These are phyloP conservation scores for Scaptomyza montana DNA, from an alignment of 1,140 invertebrate genomes.

Conservation along the genomic window DNA sequence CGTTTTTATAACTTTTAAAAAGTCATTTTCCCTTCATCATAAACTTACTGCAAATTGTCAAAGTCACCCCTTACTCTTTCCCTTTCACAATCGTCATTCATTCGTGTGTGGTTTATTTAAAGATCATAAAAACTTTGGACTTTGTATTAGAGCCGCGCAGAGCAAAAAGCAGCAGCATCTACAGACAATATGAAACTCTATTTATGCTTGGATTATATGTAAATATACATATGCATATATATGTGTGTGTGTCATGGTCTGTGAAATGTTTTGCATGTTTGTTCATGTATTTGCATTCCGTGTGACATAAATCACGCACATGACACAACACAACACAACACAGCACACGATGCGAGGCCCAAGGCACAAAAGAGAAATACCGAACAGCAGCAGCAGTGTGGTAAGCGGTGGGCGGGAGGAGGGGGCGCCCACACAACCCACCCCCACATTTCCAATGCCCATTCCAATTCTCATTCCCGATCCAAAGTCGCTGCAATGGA, in stretches of 20 bases:
- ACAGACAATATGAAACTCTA: conserved; percentile 24
- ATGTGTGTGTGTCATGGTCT: conserved; percentile 29
- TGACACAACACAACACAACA: conserved; percentile 55
- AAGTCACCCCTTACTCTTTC: neutral
- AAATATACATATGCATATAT: conserved; percentile 2
- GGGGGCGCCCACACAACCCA: conserved; percentile 19
- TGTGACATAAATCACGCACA: conserved; percentile 79
- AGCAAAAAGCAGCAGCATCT: conserved; percentile 6
- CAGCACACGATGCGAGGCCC: conserved; percentile 39
- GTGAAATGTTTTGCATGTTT: conserved; percentile 72
- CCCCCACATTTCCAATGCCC: conserved; percentile 20
- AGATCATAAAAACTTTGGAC: conserved; percentile 63
- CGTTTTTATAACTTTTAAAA: conserved; percentile 2
- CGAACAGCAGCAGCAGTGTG: conserved; percentile 3
- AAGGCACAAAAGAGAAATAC: conserved; percentile 67
- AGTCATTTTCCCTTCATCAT: conserved; percentile 7
- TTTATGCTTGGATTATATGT: too few species aligned
- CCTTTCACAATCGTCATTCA: too few species aligned
- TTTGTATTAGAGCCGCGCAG: conserved; percentile 39
- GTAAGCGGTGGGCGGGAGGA: neutral
- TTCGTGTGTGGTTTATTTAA: conserved; percentile 64
- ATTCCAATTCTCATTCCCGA: neutral
- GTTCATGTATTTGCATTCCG: conserved; percentile 78
- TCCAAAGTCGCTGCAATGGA: conserved; percentile 48
- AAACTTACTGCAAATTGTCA: conserved; percentile 11